Conservation (phyloP, 2,113 vertebrate species). For the Phalacrocorax aristotelis region DNA sequence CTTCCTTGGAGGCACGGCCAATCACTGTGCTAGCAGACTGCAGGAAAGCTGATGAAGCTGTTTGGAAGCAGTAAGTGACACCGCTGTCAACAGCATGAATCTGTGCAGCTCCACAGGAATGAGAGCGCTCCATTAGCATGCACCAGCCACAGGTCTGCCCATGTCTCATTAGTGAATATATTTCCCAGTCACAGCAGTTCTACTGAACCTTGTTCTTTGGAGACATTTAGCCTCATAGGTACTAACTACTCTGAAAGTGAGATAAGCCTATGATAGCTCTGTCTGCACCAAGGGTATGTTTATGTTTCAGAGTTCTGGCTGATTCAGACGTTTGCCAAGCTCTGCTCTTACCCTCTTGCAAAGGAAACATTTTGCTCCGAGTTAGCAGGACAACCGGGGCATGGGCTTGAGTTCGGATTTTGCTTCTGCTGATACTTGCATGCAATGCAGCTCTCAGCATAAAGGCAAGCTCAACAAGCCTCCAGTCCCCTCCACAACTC, state of each 20-base stretch:
- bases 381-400: neutral
- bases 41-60: conserved; percentile 23
- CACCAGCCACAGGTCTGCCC: neutral
- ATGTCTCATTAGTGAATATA: neutral
- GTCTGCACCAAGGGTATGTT: neutral
- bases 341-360: neutral
- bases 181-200: neutral
- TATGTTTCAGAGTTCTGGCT: neutral
- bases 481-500: neutral
- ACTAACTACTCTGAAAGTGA: conserved; percentile 2
- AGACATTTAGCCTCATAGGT: neutral
- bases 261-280: conserved; percentile 12
- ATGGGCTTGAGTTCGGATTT: neutral
- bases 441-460: neutral
- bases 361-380: neutral
- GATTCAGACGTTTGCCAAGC: neutral
- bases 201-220: neutral
- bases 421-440: neutral
- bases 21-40: neutral
- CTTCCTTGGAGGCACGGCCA: neutral
- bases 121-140: neutral
- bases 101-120: neutral
- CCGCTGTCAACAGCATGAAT: neutral
- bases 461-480: neutral
- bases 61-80: neutral